Base-by-base conservation (phyloP, 2,113 vertebrate genomes). In the Coregonus clupeaformis region DNA sequence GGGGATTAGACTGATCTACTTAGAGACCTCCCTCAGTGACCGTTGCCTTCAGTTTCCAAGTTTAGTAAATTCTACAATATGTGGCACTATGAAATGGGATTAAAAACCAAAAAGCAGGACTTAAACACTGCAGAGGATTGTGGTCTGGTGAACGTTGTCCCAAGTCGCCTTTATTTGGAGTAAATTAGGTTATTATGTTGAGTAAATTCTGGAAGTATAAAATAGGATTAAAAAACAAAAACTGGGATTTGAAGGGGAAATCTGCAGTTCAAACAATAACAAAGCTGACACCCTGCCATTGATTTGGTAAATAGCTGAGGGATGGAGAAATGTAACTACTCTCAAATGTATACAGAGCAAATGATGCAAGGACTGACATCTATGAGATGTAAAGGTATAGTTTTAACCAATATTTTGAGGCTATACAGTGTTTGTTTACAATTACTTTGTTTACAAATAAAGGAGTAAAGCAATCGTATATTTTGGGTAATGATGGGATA, bases 1-100 rank as follows among this genome's bases (percentile, higher is more conserved):
- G 83, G 85, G 89, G 91, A 92, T 92, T 91, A 92, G 83, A 70
- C 79, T 90, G 89, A 91, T 89, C 89, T 89, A 84, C 91, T 92
- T 92, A 91, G 84, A 88, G 91, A 88, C 89, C 89, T 85, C 91
- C 91, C 86, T 84, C 88, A 85, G 91, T 68, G 89, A 83, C 89
- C 85, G 89, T 91, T 89, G 80, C 89, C 86, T 88, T 87, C 86
- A 87, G 88, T 89, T 86, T 89, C 87, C 84, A 82, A 81, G 89
- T 87, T 85, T 82, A 86, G 87, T 89, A 87, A 86, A 91, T 91
- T 86, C 80, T 88, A 79, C 79, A 78, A 84, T 81, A 85, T 45
- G 36, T 14, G 5, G 42, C 22, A 24, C 36, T 52, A 5, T 18
- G 16, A 18, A 52, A 52, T 18, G 9, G 60, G 60, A 65, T 65